phyloP scores from a whole-genome alignment of 37 sponge, comb jelly and placozoan genomes.

The Mnemiopsis leidyi region DNA sequence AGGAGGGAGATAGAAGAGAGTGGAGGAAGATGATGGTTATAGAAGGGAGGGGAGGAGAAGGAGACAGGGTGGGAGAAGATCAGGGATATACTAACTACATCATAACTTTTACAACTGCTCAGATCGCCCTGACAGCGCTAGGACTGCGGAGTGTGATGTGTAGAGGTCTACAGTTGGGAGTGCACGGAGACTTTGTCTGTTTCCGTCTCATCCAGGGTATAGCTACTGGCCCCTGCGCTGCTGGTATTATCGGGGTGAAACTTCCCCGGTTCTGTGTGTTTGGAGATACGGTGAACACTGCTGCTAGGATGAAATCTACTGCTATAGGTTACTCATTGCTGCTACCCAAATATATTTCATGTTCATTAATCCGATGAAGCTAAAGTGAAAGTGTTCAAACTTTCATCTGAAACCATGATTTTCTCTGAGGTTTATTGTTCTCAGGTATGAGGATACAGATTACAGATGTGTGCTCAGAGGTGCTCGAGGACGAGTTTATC shows the following conservation, averaged over 20 bases:
- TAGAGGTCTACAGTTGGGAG: neutral
- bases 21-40: too few species aligned
- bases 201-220: conserved; percentile 42
- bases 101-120: neutral
- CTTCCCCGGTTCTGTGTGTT: conserved; percentile 9
- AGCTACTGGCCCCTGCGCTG: neutral
- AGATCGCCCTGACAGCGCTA: conserved; percentile 7
- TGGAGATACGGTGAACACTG: conserved; percentile 14
- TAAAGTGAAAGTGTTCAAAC: too few species aligned
- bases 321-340: conserved; percentile 25
- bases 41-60: too few species aligned
- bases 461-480: neutral
- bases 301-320: conserved; percentile 31
- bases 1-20: too few species aligned
- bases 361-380: too few species aligned
- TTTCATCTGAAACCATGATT: too few species aligned
- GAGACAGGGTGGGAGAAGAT: neutral
- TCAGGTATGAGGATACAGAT: conserved; percentile 35
- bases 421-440: too few species aligned
- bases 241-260: conserved; percentile 10
- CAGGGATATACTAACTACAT: neutral
- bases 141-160: conserved; percentile 44
- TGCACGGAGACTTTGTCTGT: conserved; percentile 49
- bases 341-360: neutral
- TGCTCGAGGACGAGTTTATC: neutral